Percentiles rank a stretch among this genome's conserved stretches.
Evolutionary conservation across 2,797 vertebrate genomes (phyloP).

Genomic region (Manis javanica): DNA sequence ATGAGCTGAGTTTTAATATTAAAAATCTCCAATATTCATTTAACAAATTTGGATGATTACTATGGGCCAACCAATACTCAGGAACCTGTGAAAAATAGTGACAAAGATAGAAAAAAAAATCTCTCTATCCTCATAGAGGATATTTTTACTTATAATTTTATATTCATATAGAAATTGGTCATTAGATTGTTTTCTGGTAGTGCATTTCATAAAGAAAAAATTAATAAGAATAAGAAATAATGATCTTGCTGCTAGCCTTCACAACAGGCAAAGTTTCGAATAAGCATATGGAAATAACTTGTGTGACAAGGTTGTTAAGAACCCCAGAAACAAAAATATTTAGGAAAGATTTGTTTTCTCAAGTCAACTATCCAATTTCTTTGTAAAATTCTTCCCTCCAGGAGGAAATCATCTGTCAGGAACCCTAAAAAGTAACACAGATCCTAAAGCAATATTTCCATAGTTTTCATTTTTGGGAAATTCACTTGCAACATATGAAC

Average conservation of each 20-base stretch:
- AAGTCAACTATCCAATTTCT: not conserved
- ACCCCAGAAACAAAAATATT: not conserved
- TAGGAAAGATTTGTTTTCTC: conserved; percentile 27
- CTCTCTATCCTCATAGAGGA: not conserved
- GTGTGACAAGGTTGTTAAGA: not conserved
- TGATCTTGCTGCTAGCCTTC: not conserved
- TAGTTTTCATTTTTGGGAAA: conserved; percentile 58
- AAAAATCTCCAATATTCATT: not conserved
- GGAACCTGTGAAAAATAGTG: not conserved
- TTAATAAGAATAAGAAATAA: not conserved
- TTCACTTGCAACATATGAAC: conserved; percentile 29
- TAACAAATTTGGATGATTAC: not conserved
- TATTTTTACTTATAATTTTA: conserved; percentile 11
- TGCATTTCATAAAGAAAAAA: not conserved
- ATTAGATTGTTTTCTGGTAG: not conserved
- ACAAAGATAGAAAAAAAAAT: not conserved
- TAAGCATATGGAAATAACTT: not conserved
- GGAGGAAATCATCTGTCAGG: conserved; percentile 4
- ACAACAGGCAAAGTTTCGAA: not conserved
- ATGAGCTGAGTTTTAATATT: not conserved
- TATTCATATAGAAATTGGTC: not conserved
- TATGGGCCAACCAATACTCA: not conserved
- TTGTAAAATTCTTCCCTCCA: conserved; percentile 1
- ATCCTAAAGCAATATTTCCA: not conserved
- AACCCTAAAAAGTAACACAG: not conserved